phyloP scores from a whole-genome alignment of 2,888 invertebrate species.

The Idaea dimidiata region DNA sequence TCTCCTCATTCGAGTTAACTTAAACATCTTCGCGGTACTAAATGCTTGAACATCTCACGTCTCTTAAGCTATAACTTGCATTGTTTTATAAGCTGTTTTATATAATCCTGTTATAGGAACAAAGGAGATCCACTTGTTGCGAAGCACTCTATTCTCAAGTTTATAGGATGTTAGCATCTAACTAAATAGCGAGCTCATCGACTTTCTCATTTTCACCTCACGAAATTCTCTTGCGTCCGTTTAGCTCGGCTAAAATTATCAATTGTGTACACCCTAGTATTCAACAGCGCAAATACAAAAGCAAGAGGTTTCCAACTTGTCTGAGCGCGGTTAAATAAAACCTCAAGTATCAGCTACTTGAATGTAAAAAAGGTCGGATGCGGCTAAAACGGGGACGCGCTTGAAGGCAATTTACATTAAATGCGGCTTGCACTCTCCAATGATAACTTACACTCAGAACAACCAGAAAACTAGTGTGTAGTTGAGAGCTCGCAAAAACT shows the following conservation, averaged over 20 bases:
- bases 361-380: slow-evolving; percentile 71
- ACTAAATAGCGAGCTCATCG: slow-evolving; percentile 40
- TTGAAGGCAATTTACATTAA: slow-evolving; percentile 75
- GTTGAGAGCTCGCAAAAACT: slow-evolving; percentile 38
- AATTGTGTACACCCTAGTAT: slow-evolving; percentile 61
- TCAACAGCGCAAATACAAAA: slow-evolving; percentile 63
- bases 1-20: slow-evolving; percentile 21
- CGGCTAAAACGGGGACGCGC: slow-evolving; percentile 49
- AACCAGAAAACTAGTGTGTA: slow-evolving; percentile 46
- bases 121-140: slow-evolving; percentile 51
- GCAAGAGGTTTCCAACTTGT: slow-evolving; percentile 61
- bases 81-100: slow-evolving; percentile 27
- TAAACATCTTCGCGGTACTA: slow-evolving; percentile 8
- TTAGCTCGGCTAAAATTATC: slow-evolving; percentile 53
- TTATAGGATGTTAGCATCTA: slow-evolving; percentile 49
- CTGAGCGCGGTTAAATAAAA: slow-evolving; percentile 62
- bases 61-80: slow-evolving; percentile 22
- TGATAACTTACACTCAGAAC: slow-evolving; percentile 64
- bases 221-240: slow-evolving; percentile 47
- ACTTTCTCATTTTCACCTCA: slow-evolving; percentile 53
- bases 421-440: slow-evolving; percentile 66
- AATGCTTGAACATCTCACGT: slow-evolving; percentile 6
- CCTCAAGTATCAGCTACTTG: slow-evolving; percentile 71
- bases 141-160: slow-evolving; percentile 42
- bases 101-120: slow-evolving; percentile 34